A percentile compares a stretch with the other conserved stretches of the same genome.
These are phyloP conservation scores for Crambe crambe DNA, from an alignment of 37 sponge, comb jelly and placozoan species.

Conservation along the genomic window DNA sequence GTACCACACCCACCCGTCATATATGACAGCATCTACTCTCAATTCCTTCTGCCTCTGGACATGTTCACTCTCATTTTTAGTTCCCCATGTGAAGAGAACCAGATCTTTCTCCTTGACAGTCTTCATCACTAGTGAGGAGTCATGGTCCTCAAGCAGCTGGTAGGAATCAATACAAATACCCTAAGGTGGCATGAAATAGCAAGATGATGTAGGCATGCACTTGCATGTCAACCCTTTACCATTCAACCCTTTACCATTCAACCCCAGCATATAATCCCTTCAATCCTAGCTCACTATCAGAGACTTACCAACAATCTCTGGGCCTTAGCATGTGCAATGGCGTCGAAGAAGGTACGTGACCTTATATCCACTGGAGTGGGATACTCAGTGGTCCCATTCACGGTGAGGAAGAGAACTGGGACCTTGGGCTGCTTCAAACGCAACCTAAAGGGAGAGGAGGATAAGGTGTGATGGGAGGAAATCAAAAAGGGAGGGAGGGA, in stretches of 20 bases:
- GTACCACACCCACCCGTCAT: conserved; percentile 20
- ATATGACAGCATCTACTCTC: conserved; percentile 44
- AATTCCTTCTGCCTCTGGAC: conserved; percentile 7
- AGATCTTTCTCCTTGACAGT: conserved; percentile 9
- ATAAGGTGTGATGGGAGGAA: too few species aligned
- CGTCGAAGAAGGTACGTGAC: background rate
- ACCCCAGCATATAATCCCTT: background rate
- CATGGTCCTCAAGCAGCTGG: conserved; percentile 1
- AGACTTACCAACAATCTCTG: conserved; percentile 25
- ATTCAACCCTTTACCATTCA: background rate
- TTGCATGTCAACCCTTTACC: background rate
- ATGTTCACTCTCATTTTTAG: background rate
- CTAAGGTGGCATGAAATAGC: too few species aligned
- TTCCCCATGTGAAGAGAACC: conserved; percentile 48
- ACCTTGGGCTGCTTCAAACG: conserved; percentile 33
- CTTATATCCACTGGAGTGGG: background rate
- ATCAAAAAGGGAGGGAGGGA: too few species aligned
- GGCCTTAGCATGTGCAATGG: conserved; percentile 21
- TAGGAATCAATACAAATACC: background rate
- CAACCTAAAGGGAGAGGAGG: conserved; percentile 6
- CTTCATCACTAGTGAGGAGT: background rate
- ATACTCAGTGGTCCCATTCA: background rate
- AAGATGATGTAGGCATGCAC: background rate
- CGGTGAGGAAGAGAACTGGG: conserved; percentile 27
- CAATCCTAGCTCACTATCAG: background rate